A percentile compares a stretch with the other conserved stretches of the same genome.
Evolutionary conservation across 2,888 invertebrate genomes (phyloP).

Genomic region (Stictocephala bisonia): DNA sequence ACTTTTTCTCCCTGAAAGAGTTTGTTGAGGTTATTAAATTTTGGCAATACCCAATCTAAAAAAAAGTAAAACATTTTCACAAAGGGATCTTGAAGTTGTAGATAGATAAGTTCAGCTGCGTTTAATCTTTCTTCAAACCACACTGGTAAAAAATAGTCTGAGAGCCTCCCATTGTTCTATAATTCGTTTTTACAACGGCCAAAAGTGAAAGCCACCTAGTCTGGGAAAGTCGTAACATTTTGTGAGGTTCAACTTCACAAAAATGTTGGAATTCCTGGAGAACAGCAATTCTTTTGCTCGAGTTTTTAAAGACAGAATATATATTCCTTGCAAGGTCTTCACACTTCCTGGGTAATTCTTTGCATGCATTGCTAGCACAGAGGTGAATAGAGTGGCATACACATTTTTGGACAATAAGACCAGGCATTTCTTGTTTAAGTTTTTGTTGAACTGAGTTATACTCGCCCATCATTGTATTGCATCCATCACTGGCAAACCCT

Average conservation of each 20-base stretch:
- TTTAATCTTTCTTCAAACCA: too few species aligned
- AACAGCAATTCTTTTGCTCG: constrained; percentile 52
- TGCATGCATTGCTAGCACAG: constrained; percentile 61
- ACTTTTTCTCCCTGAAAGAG: too few species aligned
- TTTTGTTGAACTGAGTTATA: constrained; percentile 60
- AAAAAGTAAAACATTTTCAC: too few species aligned
- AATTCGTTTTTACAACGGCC: constrained; percentile 25
- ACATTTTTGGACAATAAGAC: constrained; percentile 60
- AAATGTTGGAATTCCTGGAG: constrained; percentile 56
- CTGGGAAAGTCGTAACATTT: constrained; percentile 57
- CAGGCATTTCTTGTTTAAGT: constrained; percentile 57
- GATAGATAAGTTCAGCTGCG: too few species aligned
- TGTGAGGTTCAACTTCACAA: constrained; percentile 52
- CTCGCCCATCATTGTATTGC: constrained; percentile 61
- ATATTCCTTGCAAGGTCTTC: constrained; percentile 61
- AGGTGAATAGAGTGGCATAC: constrained; percentile 62
- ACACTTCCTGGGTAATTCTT: constrained; percentile 59
- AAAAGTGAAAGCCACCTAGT: constrained; percentile 56
- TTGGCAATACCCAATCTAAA: too few species aligned
- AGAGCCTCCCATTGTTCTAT: constrained; percentile 38
- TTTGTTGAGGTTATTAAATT: too few species aligned
- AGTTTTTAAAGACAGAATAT: constrained; percentile 57
- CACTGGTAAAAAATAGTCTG: too few species aligned
- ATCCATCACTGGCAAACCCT: constrained; percentile 62
- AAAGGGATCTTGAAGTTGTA: too few species aligned